Evolutionary conservation across 2,797 vertebrate genomes (phyloP), one percentile per base, ranked within the genome.

Genomic region (Intellagama lesueurii): DNA sequence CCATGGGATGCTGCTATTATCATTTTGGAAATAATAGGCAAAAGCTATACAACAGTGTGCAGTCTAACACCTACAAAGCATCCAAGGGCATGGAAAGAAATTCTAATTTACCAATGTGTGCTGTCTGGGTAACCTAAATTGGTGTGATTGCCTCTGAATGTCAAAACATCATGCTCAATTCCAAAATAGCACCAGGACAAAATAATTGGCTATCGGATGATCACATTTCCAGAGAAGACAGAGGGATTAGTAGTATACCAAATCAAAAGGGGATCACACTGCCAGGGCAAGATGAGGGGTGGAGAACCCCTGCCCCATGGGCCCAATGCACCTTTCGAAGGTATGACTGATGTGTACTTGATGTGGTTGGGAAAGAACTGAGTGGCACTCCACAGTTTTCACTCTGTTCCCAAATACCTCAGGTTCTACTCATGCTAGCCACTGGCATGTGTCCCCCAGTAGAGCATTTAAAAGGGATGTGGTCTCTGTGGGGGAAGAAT

Each of bases 101-200:
- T 80, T 40, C 47, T 56, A n/a, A 47, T 89, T 49, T 52, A 73
- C 8, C 52, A 56, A 28, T 32, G 64, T 66, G 24, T 75, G 70
- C n/a, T 66, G n/a, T 6, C 32, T 68, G 40, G 52, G 3, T 40
- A 85, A 44, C 35, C 52, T 80, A 85, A 85, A 69, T 80, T 70
- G 68, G 76, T 80, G 22, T 85, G 52, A 85, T 85, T 85, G 49
- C 40, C 35, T 81, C 81, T 8, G 30, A 49, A 85, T 47, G 32
- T 64, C 30, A 47, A 60, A 80, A n/a, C 12, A 44, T 80, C 30
- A 80, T 3, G 9, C 44, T 73, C 19, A 14, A 9, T 73, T 40
- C 28, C 40, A 60, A 73, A 81, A 73, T 30, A 47, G 76, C 68
- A 26, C 35, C 30, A 66, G 52, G 44, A 73, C 49, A 26, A 85